Evolutionary conservation across 2,113 vertebrate species (phyloP), one percentile per base, ranked within the genome.

Genomic region (Leucosticte australis): DNA sequence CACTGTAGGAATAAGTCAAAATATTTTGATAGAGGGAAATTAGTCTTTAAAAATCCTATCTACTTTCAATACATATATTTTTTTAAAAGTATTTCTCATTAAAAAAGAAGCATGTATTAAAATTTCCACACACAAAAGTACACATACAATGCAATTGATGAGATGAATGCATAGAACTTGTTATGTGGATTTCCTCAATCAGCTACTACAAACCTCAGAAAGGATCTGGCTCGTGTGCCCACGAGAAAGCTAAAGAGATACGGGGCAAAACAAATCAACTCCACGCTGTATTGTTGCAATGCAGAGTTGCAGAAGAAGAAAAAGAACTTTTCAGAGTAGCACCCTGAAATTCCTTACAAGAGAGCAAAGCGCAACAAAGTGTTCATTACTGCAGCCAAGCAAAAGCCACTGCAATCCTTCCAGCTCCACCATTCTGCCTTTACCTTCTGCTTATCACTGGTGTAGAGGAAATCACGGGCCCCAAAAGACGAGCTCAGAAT

Each of bases 181-280:
- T 70, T 10, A 70, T 10, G 31, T 17, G 8, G 21, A 89, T 68
- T 69, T 44, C 50, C 44, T 60, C 23, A 23, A 53, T 28, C 53
- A 76, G 41, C 63, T 37, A 18, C 77, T 56, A 47, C 15, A 68
- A 20, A 6, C 19, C 65, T 37, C 42, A 71, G 56, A 70, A 6
- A 70, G 2, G 0, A 75, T 44, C 75, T 49, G 31, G 47, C 27
- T 70, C 47, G n/a, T 0, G 3, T 17, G 14, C 13, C 31, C 2
- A 0, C 26, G 35, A 84, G 76, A 94, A 95, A 94, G 39, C 20
- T 53, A 26, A 87, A 94, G 17, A 89, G 39, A 78, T n/a, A 35
- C 37, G 74, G 35, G 41, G 64, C 46, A 92, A 93, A 93, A 52
- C 4, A 24, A 89, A 89, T 50, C 33, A 89, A 89, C 59, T 55